Base-by-base conservation (phyloP, 1,140 invertebrate genomes). In the Sycophila sp. region DNA sequence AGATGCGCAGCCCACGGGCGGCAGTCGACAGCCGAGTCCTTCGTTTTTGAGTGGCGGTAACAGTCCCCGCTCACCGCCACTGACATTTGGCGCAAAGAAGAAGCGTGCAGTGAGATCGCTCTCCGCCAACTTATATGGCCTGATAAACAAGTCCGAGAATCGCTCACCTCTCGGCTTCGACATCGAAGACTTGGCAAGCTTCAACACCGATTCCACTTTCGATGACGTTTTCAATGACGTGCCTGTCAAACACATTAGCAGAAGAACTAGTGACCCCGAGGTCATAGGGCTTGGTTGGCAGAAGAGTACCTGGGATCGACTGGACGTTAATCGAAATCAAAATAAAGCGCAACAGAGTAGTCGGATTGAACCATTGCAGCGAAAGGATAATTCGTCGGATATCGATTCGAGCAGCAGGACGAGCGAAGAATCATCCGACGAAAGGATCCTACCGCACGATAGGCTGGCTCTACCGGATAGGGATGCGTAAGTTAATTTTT, bases 121-220 rank as follows among this genome's bases (percentile, higher is more conserved):
- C 19, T 94, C 94, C 0, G 93, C 93, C 0, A 94, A 95, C 78
- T 90, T 95, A 58, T 92, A 92, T 53, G 91, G 90, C 73, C 85
- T 94, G 60, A 90, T 94, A 13, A 77, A 79, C 32, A 77, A 75
- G 19, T 72, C 78, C 15, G 10, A 0, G 1, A n/a, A n/a, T n/a
- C n/a, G n/a, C n/a, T 56, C 51, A 26, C 13, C 69, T 1, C 2
- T 26, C 0, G 47, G 55, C 4, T 11, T 32, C 0, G 59, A 69
- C 11, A 62, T 38, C 28, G 51, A 56, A 45, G 51, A 62, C 7
- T 32, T 19, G 15, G 13, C n/a, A 7, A 45, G 34, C 19, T 5
- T 40, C 0, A 34, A 4, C n/a, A 13, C 47, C 42, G n/a, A 58
- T n/a, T 58, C 53, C n/a, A 40, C 13, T 1, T 32, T 60, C 11